Evolutionary conservation across 2,888 invertebrate species (phyloP).

Genomic region (Drosophila ustulata): DNA sequence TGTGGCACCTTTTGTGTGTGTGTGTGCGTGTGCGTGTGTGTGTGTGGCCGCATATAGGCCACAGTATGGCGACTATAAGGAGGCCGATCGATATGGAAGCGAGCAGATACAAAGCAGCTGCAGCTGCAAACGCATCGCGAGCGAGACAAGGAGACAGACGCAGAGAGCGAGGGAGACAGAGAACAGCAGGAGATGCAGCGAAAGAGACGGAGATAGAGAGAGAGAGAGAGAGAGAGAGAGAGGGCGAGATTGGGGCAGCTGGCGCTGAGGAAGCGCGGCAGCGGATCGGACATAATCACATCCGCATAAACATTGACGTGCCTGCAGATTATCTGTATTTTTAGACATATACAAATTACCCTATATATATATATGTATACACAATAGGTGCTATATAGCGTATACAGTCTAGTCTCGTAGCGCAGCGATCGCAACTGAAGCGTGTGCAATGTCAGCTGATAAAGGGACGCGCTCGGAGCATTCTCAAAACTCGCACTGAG

Average conservation of each 20-base stretch:
- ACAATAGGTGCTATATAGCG: background rate
- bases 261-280: background rate
- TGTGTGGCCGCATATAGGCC: slow-evolving; percentile 40
- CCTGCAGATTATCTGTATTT: background rate
- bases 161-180: no score
- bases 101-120: slow-evolving; percentile 38
- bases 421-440: slow-evolving; percentile 34
- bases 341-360: background rate
- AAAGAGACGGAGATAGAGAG: background rate
- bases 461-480: slow-evolving; percentile 29
- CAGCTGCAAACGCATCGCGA: slow-evolving; percentile 15
- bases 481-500: background rate
- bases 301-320: slow-evolving; percentile 34
- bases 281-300: slow-evolving; percentile 24
- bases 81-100: slow-evolving; percentile 52
- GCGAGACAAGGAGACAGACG: background rate
- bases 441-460: slow-evolving; percentile 45
- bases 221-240: background rate
- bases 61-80: slow-evolving; percentile 55
- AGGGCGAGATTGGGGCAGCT: background rate
- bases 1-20: slow-evolving; percentile 32
- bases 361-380: background rate
- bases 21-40: slow-evolving; percentile 24
- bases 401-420: slow-evolving; percentile 6
- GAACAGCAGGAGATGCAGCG: background rate